Evolutionary conservation across 2,888 invertebrate genomes (phyloP), one percentile per base, ranked within the genome.

Genomic region (Cylloceria caligata): DNA sequence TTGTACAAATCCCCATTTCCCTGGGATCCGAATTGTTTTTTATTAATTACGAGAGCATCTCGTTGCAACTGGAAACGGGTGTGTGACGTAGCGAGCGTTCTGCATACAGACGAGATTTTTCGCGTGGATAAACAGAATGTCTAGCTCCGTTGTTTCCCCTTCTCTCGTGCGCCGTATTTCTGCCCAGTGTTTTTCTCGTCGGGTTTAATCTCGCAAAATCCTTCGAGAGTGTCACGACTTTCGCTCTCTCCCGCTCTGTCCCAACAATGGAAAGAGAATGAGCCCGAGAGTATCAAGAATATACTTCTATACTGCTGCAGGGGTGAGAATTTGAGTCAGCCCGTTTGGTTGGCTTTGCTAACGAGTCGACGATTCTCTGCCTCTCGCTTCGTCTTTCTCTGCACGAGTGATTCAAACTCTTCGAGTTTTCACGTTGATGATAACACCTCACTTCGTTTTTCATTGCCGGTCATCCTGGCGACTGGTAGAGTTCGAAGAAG

Each of bases 31-130:
- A 74, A 78, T 78, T 84, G 84, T 84, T 84, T 81, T 83, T 80
- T 62, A 77, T 82, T 84, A 84, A 84, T 84, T 71, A 80, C 57
- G 49, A 49, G 39, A 57, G 52, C 24, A 21, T 16, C n/a, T 42
- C 42, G 19, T 45, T 65, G 65, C 30, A 45, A 19, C 36, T 69
- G 52, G 65, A 19, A 62, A 55, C 68, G 62, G 49, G 57, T 62
- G 16, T 64, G 42, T 47, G 27, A 64, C 60, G 45, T 72, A 71
- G 19, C 60, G 65, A 36, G 21, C 49, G 80, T 82, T 86, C 85
- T 85, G 85, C 87, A 87, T 87, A 85, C 84, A 83, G 75, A 87
- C 80, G 87, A 87, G 87, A 71, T 84, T 87, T 85, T 83, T 85
- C 85, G 73, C 84, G 69, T 81, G 83, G 80, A 85, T 81, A 87